Base-by-base conservation (phyloP, 1,140 invertebrate species). In the Sminthurides bifidus region DNA sequence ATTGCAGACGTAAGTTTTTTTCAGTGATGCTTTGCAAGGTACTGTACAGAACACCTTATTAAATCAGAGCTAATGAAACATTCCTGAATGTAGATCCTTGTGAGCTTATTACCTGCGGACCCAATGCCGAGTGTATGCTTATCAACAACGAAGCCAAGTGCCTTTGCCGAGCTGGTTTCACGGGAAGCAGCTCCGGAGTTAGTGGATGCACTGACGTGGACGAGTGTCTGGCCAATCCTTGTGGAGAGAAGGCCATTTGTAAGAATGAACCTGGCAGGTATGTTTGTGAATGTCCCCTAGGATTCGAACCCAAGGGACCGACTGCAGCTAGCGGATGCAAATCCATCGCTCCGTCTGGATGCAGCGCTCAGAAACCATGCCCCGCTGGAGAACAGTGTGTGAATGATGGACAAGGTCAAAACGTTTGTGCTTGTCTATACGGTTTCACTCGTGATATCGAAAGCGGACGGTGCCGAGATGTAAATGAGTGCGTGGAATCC, bases 51-150 rank as follows among this genome's bases (percentile, higher is more conserved):
- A n/a, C n/a, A n/a, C n/a, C n/a, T n/a, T n/a, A n/a, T n/a, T n/a
- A n/a, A n/a, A n/a, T n/a, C n/a, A n/a, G n/a, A n/a, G n/a, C n/a
- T n/a, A 23, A 29, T 33, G 19, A 12, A 26, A 23, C 30, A 30
- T 19, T 33, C 24, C 46, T 6, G 51, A 60, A 67, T 72, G 51
- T 65, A 89, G 86, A 92, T 81, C 90, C 89, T 0, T 94, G 90
- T 68, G 89, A 93, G 74, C 77, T 81, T 41, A 71, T 87, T 14
- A 78, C 79, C 37, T 93, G 90, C 70, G 85, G 85, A 54, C 81
- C 85, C 17, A 91, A 92, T 69, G 83, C 88, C 2, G 83, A 91
- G 64, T 94, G 91, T 68, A 85, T 90, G 77, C 67, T 93, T 14
- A 76, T 86, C 31, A 87, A 87, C 64, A 81, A 85, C 60, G 75